Conservation (phyloP, 2,888 invertebrate species). For the Morinoia aosen region DNA sequence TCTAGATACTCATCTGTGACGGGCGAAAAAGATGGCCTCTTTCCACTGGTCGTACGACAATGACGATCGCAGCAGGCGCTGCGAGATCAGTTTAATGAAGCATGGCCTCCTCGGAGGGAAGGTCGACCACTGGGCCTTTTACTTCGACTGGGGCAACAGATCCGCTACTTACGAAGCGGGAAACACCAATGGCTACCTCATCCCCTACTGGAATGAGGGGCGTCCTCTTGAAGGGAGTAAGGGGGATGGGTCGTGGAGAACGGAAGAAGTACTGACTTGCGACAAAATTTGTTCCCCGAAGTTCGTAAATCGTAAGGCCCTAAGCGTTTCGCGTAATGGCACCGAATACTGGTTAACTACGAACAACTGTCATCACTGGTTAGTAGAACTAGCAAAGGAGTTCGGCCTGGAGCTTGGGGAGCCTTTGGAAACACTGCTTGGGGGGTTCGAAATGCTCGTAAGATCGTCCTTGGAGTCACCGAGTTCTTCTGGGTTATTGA, state of each 20-base stretch:
- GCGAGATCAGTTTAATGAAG: background rate
- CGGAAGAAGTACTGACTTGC: too few relatives aligned
- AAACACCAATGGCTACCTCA: background rate
- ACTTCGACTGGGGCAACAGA: constrained; percentile 4
- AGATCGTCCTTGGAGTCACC: too few relatives aligned
- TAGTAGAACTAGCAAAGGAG: background rate
- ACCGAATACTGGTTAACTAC: background rate
- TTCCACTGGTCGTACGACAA: background rate
- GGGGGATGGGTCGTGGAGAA: background rate
- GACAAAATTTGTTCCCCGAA: constrained; percentile 7
- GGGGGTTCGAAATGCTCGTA: too few relatives aligned
- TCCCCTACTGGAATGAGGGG: background rate
- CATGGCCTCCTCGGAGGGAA: background rate
- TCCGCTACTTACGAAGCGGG: background rate
- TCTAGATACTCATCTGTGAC: too few relatives aligned
- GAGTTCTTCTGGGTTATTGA: too few relatives aligned
- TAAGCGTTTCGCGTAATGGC: background rate
- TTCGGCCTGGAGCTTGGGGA: background rate
- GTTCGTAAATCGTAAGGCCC: background rate
- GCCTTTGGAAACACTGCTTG: too few relatives aligned
- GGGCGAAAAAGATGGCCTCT: background rate
- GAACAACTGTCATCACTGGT: background rate
- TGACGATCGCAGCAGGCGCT: background rate
- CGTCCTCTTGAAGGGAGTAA: background rate
- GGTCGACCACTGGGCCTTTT: background rate